Evolutionary conservation across 2,113 vertebrate genomes (phyloP).

Genomic region (Octodon degus): DNA sequence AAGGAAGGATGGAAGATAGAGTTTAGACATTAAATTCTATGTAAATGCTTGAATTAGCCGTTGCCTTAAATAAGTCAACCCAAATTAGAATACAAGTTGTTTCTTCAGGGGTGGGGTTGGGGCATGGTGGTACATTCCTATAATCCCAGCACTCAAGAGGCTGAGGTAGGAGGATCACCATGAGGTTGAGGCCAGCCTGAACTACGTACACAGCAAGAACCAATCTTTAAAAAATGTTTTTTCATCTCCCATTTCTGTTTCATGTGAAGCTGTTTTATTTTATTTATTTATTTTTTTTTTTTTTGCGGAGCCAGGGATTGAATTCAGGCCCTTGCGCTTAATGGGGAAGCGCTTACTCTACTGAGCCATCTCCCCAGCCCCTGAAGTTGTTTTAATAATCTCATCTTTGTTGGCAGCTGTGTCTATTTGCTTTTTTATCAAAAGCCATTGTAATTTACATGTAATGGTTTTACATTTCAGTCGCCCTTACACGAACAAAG

Average conservation of each 20-base stretch:
- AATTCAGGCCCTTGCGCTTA: too few relatives aligned
- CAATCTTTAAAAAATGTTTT: neutral
- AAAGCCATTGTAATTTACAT: neutral
- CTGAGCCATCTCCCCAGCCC: too few relatives aligned
- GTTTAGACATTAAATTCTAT: conserved; percentile 32
- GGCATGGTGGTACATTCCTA: too few relatives aligned
- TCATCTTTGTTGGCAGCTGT: conserved; percentile 32
- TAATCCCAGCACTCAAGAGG: too few relatives aligned
- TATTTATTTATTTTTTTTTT: too few relatives aligned
- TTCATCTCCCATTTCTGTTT: conserved; percentile 16
- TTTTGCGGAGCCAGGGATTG: too few relatives aligned
- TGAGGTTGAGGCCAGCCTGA: too few relatives aligned
- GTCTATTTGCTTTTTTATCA: conserved; percentile 56
- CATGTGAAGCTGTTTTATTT: conserved; percentile 33
- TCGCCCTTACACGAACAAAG: conserved; percentile 99
- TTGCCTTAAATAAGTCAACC: neutral
- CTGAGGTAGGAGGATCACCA: too few relatives aligned
- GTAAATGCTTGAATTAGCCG: neutral
- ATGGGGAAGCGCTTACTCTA: too few relatives aligned
- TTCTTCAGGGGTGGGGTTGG: neutral
- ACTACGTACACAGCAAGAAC: too few relatives aligned
- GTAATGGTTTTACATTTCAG: conserved; percentile 84
- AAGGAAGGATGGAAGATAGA: conserved; percentile 11
- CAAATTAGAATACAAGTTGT: conserved; percentile 43
- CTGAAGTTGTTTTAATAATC: conserved; percentile 55